Percentiles rank a stretch among this genome's conserved stretches.
phyloP scores from a whole-genome alignment of 2,888 invertebrate species.

The Campopleginae sp. region DNA sequence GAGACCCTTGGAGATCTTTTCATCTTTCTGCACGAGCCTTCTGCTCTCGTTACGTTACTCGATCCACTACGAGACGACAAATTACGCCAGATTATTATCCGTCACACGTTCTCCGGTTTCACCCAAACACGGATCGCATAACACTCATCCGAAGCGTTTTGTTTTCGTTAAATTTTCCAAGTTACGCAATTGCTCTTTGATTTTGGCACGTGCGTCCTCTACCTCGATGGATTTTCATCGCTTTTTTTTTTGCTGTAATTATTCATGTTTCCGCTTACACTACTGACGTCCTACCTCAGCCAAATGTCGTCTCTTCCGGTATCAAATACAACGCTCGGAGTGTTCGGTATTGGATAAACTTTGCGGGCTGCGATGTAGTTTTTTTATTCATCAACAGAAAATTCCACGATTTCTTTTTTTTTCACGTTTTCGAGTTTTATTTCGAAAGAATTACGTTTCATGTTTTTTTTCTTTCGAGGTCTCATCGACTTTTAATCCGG shows the following conservation, averaged over 20 bases:
- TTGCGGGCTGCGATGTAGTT: background rate
- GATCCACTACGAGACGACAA: background rate
- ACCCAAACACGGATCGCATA: conserved; percentile 1
- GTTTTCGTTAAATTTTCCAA: background rate
- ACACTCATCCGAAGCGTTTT: background rate
- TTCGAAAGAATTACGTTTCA: background rate
- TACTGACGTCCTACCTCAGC: background rate
- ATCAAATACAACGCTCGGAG: background rate
- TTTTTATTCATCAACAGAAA: background rate
- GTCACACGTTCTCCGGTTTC: background rate
- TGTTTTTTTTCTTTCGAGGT: background rate
- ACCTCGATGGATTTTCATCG: background rate
- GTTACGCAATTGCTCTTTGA: background rate
- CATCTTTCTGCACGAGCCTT: background rate
- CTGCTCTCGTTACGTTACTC: background rate
- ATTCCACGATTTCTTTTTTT: background rate
- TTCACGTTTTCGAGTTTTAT: background rate
- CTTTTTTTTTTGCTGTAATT: background rate
- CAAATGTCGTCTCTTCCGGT: background rate
- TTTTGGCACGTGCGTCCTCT: background rate
- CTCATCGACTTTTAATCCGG: background rate
- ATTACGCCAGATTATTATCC: conserved; percentile 3
- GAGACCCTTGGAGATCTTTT: background rate
- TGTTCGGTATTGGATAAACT: background rate
- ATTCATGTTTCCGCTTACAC: background rate